Conservation (phyloP, 2,888 invertebrate species). For the Melipona bicolor region DNA sequence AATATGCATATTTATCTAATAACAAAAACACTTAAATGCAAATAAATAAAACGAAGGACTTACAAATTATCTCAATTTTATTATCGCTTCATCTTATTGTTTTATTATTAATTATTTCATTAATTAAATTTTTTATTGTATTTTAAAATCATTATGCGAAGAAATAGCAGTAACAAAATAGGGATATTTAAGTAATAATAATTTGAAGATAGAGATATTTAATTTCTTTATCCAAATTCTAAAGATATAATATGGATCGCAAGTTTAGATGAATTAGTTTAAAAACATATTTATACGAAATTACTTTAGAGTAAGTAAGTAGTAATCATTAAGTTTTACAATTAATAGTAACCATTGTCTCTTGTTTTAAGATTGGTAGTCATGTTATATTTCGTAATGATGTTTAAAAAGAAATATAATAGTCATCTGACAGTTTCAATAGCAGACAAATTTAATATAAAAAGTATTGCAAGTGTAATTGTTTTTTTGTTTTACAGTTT, state of each 20-base stretch:
- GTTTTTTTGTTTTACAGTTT: not conserved
- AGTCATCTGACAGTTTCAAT: not conserved
- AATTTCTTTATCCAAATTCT: not conserved
- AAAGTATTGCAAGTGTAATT: not conserved
- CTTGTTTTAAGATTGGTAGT: constrained; percentile 15
- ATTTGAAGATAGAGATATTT: not conserved
- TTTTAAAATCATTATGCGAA: not conserved
- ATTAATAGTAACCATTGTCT: constrained; percentile 13
- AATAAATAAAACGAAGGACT: not conserved
- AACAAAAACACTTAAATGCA: not conserved
- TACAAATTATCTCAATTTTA: not conserved
- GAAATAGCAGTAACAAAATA: not conserved
- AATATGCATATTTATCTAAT: not conserved
- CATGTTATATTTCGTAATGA: not conserved
- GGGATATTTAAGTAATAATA: not conserved
- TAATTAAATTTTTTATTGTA: not conserved
- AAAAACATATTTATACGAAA: not conserved
- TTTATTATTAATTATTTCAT: too few species aligned
- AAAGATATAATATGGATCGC: not conserved
- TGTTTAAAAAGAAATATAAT: not conserved
- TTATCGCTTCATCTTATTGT: not conserved
- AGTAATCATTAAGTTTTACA: not conserved
- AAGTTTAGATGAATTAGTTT: not conserved
- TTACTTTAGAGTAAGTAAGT: not conserved
- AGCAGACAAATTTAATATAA: not conserved